phyloP scores from a whole-genome alignment of 2,113 vertebrate species.

The Cyphomyrus discorhynchus region DNA sequence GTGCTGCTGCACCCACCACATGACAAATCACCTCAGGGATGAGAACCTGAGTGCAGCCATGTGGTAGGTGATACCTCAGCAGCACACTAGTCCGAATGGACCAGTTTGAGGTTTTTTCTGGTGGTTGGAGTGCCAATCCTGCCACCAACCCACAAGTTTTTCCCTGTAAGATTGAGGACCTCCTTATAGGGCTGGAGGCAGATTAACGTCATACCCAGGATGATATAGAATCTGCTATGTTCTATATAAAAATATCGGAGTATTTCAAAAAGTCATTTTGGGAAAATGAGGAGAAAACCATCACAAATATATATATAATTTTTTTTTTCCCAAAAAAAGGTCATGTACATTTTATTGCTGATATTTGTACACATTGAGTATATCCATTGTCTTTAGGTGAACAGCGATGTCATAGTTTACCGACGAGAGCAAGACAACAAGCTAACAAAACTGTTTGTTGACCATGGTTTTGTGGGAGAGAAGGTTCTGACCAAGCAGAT shows the following conservation, averaged over 20 bases:
- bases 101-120: too few species aligned
- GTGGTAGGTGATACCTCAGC: too few species aligned
- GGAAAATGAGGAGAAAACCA: not conserved
- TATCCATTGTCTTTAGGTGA: conserved; percentile 62
- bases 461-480: conserved; percentile 61
- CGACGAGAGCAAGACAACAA: conserved; percentile 58
- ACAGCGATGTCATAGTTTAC: conserved; percentile 70
- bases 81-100: too few species aligned
- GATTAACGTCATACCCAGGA: too few species aligned
- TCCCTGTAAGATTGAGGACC: too few species aligned
- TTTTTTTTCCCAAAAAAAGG: not conserved
- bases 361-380: not conserved
- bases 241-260: not conserved
- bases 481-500: conserved; percentile 69
- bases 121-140: too few species aligned
- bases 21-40: too few species aligned
- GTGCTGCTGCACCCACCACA: too few species aligned
- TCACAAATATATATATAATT: not conserved
- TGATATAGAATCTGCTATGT: too few species aligned
- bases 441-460: conserved; percentile 44
- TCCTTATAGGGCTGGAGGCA: too few species aligned
- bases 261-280: not conserved
- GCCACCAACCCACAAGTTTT: too few species aligned
- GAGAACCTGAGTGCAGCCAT: too few species aligned
- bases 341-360: not conserved